Percentiles rank a stretch among this genome's conserved stretches.
These are phyloP conservation scores for Latrodectus elegans DNA, from an alignment of 2,888 invertebrate species.

Conservation along the genomic window DNA sequence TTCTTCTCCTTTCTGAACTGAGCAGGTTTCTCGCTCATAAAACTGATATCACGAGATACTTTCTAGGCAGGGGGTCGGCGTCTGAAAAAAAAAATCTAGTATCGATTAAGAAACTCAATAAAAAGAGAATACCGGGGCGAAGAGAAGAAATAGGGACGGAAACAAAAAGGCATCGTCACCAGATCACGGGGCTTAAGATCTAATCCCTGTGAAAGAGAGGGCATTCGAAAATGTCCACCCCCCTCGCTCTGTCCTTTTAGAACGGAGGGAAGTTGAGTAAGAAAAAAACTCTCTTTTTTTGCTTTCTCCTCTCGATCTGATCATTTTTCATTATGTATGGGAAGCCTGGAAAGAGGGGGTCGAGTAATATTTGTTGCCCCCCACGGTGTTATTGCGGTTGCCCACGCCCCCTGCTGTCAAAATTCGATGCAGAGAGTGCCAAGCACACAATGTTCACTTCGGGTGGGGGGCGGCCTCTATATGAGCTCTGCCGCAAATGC, in stretches of 20 bases:
- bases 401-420: constrained; percentile 35
- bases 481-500: too few relatives aligned
- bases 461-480: too few relatives aligned
- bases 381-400: constrained; percentile 49
- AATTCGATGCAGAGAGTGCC: constrained; percentile 13
- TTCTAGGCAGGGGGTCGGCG: too few relatives aligned
- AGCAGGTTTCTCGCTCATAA: too few relatives aligned
- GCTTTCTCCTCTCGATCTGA: not conserved
- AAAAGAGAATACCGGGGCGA: not conserved
- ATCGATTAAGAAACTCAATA: not conserved
- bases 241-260: not conserved
- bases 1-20: too few relatives aligned
- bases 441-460: too few relatives aligned
- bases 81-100: too few relatives aligned
- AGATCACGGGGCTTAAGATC: constrained; percentile 22
- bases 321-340: constrained; percentile 51
- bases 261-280: not conserved
- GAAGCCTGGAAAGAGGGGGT: constrained; percentile 13
- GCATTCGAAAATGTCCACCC: not conserved
- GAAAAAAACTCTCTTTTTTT: not conserved
- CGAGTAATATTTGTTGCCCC: constrained; percentile 38
- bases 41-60: too few relatives aligned
- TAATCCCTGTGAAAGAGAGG: constrained; percentile 15
- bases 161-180: not conserved
- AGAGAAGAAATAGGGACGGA: not conserved